A percentile compares a stretch with the other conserved stretches of the same genome.
Conservation (phyloP, 2,113 vertebrate genomes). For the Paedocypris sp. region DNA sequence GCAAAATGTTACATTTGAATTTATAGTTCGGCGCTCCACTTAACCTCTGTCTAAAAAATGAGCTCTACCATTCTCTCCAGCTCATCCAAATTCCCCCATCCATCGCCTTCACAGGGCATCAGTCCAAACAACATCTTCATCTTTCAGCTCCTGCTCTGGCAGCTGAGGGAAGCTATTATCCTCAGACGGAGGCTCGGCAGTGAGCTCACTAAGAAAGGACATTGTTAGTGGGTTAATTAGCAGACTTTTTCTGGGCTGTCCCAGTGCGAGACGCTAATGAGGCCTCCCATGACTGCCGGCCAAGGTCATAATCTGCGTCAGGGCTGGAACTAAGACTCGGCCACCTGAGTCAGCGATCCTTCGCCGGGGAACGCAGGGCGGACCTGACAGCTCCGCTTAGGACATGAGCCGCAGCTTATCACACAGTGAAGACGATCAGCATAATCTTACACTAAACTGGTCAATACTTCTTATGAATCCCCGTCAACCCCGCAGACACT, state of each 20-base stretch:
- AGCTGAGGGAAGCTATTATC: conserved; percentile 58
- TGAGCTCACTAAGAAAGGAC: conserved; percentile 61
- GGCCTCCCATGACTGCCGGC: conserved; percentile 46
- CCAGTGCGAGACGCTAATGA: conserved; percentile 56
- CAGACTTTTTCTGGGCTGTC: conserved; percentile 56
- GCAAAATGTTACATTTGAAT: not conserved
- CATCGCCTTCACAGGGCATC: conserved; percentile 31
- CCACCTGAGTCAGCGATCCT: conserved; percentile 72
- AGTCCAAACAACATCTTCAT: conserved; percentile 53
- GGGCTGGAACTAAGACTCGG: conserved; percentile 54
- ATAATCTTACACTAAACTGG: conserved; percentile 54
- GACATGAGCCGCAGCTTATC: conserved; percentile 57
- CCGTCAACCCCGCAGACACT: conserved; percentile 29
- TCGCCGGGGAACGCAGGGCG: conserved; percentile 19
- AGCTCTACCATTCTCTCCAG: conserved; percentile 35
- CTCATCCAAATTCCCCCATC: conserved; percentile 40
- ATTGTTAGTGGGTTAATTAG: conserved; percentile 65
- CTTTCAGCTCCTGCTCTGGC: conserved; percentile 52
- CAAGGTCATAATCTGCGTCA: conserved; percentile 62
- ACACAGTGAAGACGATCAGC: conserved; percentile 46
- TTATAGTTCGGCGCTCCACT: not conserved
- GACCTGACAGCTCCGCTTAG: conserved; percentile 55
- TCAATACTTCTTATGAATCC: conserved; percentile 42
- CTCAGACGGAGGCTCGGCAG: conserved; percentile 43
- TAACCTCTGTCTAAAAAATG: conserved; percentile 31